Evolutionary conservation across 2,888 invertebrate species (phyloP), one percentile per base, ranked within the genome.

Genomic region (Lasioglossum figueresi): DNA sequence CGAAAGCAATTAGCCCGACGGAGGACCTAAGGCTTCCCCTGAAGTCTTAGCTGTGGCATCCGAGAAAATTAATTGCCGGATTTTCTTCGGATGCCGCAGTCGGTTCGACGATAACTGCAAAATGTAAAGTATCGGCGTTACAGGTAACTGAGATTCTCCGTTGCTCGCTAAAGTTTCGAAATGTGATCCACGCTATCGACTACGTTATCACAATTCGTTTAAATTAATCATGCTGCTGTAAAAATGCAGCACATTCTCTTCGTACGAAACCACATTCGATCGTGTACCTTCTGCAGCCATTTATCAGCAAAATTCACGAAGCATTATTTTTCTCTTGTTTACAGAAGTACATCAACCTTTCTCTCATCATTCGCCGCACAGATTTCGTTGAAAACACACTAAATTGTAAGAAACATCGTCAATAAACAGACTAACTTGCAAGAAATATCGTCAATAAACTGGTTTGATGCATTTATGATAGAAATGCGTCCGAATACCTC

Each of bases 1-100:
- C 82, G 82, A 76, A 72, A 86, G 80, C 83, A 87, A 87, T 87
- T 87, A 87, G 76, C 72, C 78, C 40, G 31, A 34, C 19, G 75
- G 16, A 48, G 75, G 27, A 37, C 71, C 76, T 76, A 70, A 45
- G 75, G 85, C 83, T 83, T 87, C 83, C 83, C 45, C 6, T 14
- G 83, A 86, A 87, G 86, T 83, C 86, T 79, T 83, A 80, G 59
- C 76, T 45, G 52, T 79, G 86, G 73, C 59, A 56, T 56, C 31
- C 40, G 37, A 73, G 83, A 76, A 80, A 87, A 87, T 87, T 86
- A 86, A 86, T 80, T 80, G 73, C 45, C 5, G 52, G 43, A 80
- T 79, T 82, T 83, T 76, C 82, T n/a, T 34, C 14, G 37, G 52
- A 83, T 70, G 43, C 59, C 68, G 45, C 34, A 68, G 31, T 63